Percentiles rank a stretch among this genome's conserved stretches.
Conservation (phyloP, 2,113 vertebrate species). For the Otis tarda region DNA sequence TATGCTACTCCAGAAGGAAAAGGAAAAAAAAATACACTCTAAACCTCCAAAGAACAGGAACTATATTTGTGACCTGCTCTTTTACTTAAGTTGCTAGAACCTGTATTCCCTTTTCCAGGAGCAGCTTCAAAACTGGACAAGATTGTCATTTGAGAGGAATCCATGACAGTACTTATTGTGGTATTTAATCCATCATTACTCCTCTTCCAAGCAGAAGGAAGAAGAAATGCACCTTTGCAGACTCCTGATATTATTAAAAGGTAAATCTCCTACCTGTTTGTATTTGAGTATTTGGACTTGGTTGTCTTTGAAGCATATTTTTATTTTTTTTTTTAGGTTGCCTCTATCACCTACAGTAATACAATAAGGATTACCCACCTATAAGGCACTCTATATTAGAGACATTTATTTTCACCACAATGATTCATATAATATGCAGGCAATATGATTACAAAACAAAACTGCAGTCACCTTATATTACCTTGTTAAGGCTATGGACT, state of each 20-base stretch:
- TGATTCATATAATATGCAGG: conserved; percentile 12
- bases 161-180: not conserved
- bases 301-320: not conserved
- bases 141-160: not conserved
- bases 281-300: not conserved
- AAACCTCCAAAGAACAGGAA: not conserved
- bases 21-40: not conserved
- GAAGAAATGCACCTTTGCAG: not conserved
- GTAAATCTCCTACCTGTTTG: not conserved
- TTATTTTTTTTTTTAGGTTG: not conserved
- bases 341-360: not conserved
- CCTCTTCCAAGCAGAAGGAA: not conserved
- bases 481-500: conserved; percentile 53
- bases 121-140: not conserved
- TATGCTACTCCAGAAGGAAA: not conserved
- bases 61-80: not conserved
- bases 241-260: not conserved
- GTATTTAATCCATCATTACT: not conserved
- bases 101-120: not conserved
- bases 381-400: not conserved
- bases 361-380: not conserved
- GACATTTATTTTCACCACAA: not conserved
- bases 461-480: conserved; percentile 31
- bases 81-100: not conserved
- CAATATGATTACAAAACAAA: conserved; percentile 47